These are phyloP conservation scores for Nasonia vitripennis DNA, from an alignment of 1,140 invertebrate species.

Conservation along the genomic window DNA sequence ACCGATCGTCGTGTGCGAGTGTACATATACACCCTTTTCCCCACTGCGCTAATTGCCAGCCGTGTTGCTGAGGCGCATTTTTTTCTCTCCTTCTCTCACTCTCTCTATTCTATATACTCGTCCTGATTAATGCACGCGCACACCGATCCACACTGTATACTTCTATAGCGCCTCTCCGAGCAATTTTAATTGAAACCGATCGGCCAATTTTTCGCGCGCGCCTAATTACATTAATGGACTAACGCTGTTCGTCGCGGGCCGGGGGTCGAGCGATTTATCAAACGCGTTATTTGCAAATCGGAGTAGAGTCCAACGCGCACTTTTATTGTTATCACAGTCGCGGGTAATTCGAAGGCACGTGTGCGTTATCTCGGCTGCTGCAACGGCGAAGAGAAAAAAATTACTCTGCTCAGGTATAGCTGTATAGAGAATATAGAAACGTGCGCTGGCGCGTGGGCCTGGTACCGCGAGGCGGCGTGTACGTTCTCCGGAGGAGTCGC, in stretches of 20 bases:
- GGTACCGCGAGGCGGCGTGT: background rate
- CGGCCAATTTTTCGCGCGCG: background rate
- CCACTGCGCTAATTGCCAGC: background rate
- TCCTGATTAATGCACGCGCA: background rate
- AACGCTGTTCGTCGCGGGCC: no score
- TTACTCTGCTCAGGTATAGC: background rate
- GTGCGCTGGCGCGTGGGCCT: background rate
- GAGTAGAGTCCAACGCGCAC: no score
- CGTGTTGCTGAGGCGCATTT: background rate
- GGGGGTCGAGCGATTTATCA: no score
- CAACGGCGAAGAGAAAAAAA: background rate
- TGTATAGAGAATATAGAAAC: background rate
- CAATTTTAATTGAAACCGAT: background rate
- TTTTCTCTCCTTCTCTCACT: background rate
- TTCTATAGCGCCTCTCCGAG: background rate
- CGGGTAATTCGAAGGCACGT: no score
- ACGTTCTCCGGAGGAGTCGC: slow-evolving; percentile 2
- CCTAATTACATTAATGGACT: background rate
- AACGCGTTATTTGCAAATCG: no score
- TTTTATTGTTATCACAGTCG: background rate
- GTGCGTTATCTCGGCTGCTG: no score
- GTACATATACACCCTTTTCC: background rate
- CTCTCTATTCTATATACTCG: background rate
- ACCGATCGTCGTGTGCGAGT: background rate
- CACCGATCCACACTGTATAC: background rate